phyloP scores from a whole-genome alignment of 2,113 vertebrate species.

The Xenopus borealis region DNA sequence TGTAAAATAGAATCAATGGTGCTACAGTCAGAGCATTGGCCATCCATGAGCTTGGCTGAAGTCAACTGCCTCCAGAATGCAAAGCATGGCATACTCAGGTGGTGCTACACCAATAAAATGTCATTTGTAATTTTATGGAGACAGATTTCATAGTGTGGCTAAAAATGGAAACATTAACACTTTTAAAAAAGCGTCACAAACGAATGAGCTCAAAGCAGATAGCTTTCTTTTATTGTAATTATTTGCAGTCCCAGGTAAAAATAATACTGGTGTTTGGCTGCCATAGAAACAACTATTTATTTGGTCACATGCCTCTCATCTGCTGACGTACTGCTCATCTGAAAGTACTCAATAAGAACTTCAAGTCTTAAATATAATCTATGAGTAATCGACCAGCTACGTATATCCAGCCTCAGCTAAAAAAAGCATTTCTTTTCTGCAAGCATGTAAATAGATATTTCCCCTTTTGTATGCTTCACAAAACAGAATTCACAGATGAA shows the following conservation, averaged over 20 bases:
- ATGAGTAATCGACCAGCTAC: conserved; percentile 10
- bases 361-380: conserved; percentile 21
- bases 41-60: too few species aligned
- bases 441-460: not conserved
- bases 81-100: too few species aligned
- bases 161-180: not conserved
- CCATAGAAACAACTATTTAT: conserved; percentile 32
- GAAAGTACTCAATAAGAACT: not conserved
- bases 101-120: too few species aligned
- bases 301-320: conserved; percentile 4
- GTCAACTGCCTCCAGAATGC: too few species aligned
- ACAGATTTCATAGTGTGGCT: too few species aligned
- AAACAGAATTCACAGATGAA: not conserved
- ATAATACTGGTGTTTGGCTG: conserved; percentile 22
- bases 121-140: not conserved
- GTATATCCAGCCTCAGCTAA: not conserved
- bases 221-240: conserved; percentile 16
- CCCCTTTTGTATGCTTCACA: not conserved
- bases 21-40: too few species aligned
- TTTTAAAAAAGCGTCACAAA: not conserved
- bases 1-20: too few species aligned
- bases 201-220: not conserved
- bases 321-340: conserved; percentile 12
- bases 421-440: not conserved
- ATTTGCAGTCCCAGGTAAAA: conserved; percentile 10